phyloP scores from a whole-genome alignment of 2,888 invertebrate genomes.

The Athalia cordata region DNA sequence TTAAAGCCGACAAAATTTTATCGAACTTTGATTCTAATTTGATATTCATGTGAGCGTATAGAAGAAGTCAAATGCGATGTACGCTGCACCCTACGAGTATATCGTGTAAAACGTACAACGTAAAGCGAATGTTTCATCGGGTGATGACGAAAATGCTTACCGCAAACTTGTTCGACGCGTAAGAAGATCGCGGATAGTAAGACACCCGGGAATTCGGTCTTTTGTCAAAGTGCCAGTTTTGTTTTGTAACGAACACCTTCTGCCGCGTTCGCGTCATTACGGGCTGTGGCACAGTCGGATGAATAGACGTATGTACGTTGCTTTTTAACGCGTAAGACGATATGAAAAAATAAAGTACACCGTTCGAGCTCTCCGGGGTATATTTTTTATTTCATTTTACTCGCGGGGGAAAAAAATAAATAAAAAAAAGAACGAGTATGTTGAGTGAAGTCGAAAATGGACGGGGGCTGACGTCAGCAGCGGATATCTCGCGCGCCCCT shows the following conservation, averaged over 20 bases:
- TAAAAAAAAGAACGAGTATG: too few relatives aligned
- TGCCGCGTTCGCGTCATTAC: not conserved
- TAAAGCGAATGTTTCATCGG: too few relatives aligned
- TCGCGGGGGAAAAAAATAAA: too few relatives aligned
- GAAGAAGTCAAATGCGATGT: too few relatives aligned
- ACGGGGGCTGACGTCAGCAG: not conserved
- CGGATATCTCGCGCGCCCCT: slow-evolving; percentile 8
- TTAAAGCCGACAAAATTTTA: too few relatives aligned
- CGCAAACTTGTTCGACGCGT: not conserved
- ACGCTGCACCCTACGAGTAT: too few relatives aligned
- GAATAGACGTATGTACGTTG: not conserved
- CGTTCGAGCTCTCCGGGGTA: too few relatives aligned
- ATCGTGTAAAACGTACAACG: too few relatives aligned
- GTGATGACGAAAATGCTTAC: not conserved
- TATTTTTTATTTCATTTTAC: too few relatives aligned
- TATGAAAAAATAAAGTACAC: not conserved
- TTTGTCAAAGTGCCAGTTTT: not conserved
- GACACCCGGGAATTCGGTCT: slow-evolving; percentile 1
- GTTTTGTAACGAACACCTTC: not conserved
- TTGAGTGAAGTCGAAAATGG: too few relatives aligned
- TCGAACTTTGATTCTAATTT: too few relatives aligned
- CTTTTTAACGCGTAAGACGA: not conserved
- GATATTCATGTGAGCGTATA: too few relatives aligned
- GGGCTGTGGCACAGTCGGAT: not conserved
- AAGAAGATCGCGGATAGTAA: not conserved